Evolutionary conservation across 1,140 invertebrate species (phyloP), one percentile per base, ranked within the genome.

Genomic region (Thaumetopoea pityocampa): DNA sequence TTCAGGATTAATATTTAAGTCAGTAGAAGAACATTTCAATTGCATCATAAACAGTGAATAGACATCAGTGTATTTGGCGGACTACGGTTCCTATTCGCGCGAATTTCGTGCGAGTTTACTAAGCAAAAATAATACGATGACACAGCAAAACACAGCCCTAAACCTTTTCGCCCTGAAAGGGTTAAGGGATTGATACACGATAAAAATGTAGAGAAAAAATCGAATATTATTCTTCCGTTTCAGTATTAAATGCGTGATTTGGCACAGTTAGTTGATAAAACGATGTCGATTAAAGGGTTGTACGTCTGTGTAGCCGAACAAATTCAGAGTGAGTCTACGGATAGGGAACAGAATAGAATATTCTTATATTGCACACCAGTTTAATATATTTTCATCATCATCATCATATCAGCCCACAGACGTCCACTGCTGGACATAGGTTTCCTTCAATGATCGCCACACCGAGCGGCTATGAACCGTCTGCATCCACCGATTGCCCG

Each of bases 101-200:
- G 17, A 40, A 23, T 17, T 41, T 23, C 28, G 29, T 32, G 28
- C 32, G 12, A 10, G 37, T 19, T 40, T 16, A 40, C 37, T 30
- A 40, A 40, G 27, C 36, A 11, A 29, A 30, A 30, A 40, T 37
- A 40, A 40, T 10, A 40, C 37, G 32, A 32, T 41, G 37, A 24
- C 19, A 9, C 16, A 14, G 14, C 28, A 6, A 3, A 7, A 17
- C 9, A 32, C 37, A 23, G 24, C 22, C 15, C 10, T 8, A 10
- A 30, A 6, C 6, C 9, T n/a, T 6, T 10, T 29, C 12, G 15
- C 11, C 5, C 19, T n/a, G n/a, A n/a, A n/a, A n/a, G n/a, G n/a
- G n/a, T n/a, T n/a, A n/a, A n/a, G 12, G 8, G 11, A 22, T 20
- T 23, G 15, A 17, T n/a, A 3, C 5, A 23, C 27, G 19, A 7